A percentile compares a stretch with the other conserved stretches of the same genome.
Evolutionary conservation across 2,113 vertebrate genomes (phyloP).

Genomic region (Chroicocephalus ridibundus): DNA sequence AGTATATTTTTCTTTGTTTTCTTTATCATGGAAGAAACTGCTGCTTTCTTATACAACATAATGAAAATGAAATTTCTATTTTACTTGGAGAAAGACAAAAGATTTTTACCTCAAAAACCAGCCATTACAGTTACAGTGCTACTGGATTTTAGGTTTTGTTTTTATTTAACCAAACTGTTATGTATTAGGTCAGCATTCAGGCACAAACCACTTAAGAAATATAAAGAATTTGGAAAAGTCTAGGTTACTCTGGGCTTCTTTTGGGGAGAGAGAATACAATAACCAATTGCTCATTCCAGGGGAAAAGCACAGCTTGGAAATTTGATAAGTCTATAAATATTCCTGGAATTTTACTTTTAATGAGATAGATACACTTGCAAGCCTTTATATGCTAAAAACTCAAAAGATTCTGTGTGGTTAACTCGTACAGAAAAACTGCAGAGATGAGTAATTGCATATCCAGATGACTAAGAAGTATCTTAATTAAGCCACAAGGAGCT

Average conservation of each 20-base stretch:
- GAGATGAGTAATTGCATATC: constrained; percentile 17
- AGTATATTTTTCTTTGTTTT: neutral
- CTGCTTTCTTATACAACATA: neutral
- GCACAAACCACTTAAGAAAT: neutral
- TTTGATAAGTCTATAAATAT: neutral
- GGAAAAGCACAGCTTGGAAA: neutral
- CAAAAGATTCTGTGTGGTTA: neutral
- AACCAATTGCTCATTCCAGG: neutral
- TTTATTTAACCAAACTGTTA: neutral
- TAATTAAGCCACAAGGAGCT: constrained; percentile 10
- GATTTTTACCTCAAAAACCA: neutral
- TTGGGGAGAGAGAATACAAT: neutral
- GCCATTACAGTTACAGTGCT: neutral
- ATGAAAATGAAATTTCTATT: neutral
- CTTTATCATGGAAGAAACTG: neutral
- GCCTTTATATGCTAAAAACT: neutral
- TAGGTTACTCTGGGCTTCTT: neutral
- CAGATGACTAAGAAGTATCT: constrained; percentile 32
- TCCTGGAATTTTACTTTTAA: neutral
- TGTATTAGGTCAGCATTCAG: neutral
- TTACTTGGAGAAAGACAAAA: neutral
- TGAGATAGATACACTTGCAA: neutral
- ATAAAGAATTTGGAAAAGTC: neutral
- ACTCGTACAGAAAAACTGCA: neutral
- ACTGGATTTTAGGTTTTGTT: neutral